These are phyloP conservation scores for Sphinx pinastri DNA, from an alignment of 2,888 invertebrate genomes.

Conservation along the genomic window DNA sequence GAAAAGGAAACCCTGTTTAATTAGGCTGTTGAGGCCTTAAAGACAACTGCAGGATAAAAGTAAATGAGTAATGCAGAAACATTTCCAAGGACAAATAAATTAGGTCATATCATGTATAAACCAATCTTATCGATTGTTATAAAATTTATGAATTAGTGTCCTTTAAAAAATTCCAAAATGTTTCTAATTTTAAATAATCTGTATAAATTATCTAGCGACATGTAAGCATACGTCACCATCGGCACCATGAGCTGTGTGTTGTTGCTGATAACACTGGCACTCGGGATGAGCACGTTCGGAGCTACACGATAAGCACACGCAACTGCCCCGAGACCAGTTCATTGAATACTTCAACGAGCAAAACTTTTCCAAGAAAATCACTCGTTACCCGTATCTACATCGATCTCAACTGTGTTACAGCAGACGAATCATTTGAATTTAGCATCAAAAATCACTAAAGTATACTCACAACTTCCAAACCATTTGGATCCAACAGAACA, in stretches of 20 bases:
- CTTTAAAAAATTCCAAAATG: background rate
- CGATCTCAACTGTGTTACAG: too few species aligned
- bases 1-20: too few species aligned
- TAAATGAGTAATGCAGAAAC: too few species aligned
- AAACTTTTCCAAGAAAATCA: slow-evolving; percentile 1
- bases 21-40: too few species aligned
- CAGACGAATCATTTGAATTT: background rate
- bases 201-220: background rate
- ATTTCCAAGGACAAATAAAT: too few species aligned
- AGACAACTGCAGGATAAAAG: too few species aligned
- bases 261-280: background rate
- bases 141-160: too few species aligned
- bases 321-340: background rate
- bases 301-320: background rate
- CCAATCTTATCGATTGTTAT: too few species aligned
- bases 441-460: background rate
- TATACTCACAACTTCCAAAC: background rate
- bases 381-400: background rate
- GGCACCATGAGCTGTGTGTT: background rate
- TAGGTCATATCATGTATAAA: too few species aligned
- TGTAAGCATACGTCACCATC: too few species aligned
- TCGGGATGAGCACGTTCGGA: background rate
- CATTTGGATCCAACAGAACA: slow-evolving; percentile 6
- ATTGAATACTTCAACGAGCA: background rate
- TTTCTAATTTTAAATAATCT: background rate